phyloP scores from a whole-genome alignment of 1,140 invertebrate genomes.

The Camponotus pennsylvanicus region DNA sequence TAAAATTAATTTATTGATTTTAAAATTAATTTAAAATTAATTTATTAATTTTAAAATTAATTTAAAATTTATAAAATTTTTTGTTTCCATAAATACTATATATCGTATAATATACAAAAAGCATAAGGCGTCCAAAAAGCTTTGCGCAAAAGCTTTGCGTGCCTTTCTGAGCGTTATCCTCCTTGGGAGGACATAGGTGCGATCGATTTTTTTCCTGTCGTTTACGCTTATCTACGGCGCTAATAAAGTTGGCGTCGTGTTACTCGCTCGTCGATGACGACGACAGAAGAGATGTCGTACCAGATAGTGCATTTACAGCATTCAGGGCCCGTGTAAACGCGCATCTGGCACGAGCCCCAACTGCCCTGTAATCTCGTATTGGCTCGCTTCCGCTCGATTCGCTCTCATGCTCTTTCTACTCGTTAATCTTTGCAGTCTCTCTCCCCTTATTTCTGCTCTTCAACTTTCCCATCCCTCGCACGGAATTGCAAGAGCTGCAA shows the following conservation, averaged over 20 bases:
- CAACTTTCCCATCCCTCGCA: background rate
- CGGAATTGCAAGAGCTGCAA: background rate
- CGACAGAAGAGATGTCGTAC: slow-evolving; percentile 94
- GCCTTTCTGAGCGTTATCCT: background rate
- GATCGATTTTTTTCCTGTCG: background rate
- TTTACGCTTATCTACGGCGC: background rate
- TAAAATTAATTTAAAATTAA: too few species aligned
- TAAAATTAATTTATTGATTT: too few species aligned
- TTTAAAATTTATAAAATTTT: too few species aligned
- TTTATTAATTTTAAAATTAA: too few species aligned
- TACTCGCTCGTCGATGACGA: slow-evolving; percentile 79
- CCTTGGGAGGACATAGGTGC: background rate
- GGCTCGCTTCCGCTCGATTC: slow-evolving; percentile 70
- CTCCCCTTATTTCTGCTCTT: background rate
- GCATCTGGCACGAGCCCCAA: slow-evolving; percentile 97
- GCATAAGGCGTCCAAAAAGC: background rate
- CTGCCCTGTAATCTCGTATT: slow-evolving; percentile 82
- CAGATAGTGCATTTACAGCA: slow-evolving; percentile 99
- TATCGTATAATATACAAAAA: too few species aligned
- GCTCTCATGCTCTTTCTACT: slow-evolving; percentile 58
- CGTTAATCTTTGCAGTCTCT: slow-evolving; percentile 61
- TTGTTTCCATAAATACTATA: too few species aligned
- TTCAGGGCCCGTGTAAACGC: slow-evolving; percentile 96
- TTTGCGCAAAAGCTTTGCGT: background rate
- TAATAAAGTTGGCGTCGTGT: slow-evolving; percentile 29